Conservation (phyloP, 2,113 vertebrate species). For the Dasyurus viverrinus region DNA sequence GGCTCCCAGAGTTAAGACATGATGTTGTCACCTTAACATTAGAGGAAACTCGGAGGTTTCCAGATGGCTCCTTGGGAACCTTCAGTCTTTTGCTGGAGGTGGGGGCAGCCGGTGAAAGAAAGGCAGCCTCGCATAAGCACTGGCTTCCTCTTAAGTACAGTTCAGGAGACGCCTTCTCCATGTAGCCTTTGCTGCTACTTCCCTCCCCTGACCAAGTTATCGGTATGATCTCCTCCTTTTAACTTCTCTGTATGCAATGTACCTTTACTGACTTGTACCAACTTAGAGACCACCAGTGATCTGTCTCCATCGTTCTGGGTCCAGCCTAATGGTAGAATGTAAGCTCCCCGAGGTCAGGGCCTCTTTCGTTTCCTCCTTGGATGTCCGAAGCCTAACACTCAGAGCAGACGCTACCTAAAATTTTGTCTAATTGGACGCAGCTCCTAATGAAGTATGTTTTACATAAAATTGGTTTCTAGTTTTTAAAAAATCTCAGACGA, state of each 20-base stretch:
- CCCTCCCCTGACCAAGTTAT: neutral
- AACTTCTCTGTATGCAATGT: neutral
- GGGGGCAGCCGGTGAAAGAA: neutral
- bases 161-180: neutral
- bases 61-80: neutral
- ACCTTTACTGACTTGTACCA: neutral
- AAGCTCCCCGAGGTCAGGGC: neutral
- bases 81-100: neutral
- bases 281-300: neutral
- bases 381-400: neutral
- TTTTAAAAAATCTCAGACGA: neutral
- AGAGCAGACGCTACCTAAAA: neutral
- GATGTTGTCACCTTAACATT: conserved; percentile 14
- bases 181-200: neutral
- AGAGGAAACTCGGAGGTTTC: conserved; percentile 20
- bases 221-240: neutral
- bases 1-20: conserved; percentile 29
- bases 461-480: neutral
- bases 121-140: neutral
- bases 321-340: neutral
- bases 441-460: neutral
- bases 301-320: neutral
- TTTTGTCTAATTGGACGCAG: neutral
- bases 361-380: neutral
- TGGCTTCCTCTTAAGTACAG: neutral